A percentile compares a stretch with the other conserved stretches of the same genome.
Conservation (phyloP, 2,113 vertebrate genomes). For the Chloroceryle aenea region DNA sequence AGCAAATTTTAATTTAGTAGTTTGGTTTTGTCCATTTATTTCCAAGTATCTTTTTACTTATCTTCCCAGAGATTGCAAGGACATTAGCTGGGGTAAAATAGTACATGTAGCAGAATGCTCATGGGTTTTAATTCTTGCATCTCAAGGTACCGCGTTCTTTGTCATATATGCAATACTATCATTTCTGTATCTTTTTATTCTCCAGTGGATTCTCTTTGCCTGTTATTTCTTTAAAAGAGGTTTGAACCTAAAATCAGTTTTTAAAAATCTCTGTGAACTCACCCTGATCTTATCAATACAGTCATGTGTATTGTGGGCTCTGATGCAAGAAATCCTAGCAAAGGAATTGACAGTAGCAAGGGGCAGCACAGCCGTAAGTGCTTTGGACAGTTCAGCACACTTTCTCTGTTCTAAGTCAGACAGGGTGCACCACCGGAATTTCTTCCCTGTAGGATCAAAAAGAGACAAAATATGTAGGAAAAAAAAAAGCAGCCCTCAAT, state of each 20-base stretch:
- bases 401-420: slow-evolving; percentile 88
- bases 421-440: slow-evolving; percentile 89
- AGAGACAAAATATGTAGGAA: background rate
- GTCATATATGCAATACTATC: background rate
- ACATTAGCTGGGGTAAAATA: background rate
- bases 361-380: slow-evolving; percentile 75
- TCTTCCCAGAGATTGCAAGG: background rate
- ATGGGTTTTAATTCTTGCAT: background rate
- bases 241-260: background rate
- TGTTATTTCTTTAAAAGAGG: background rate
- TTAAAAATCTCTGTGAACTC: slow-evolving; percentile 34
- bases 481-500: background rate
- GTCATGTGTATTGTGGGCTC: slow-evolving; percentile 81
- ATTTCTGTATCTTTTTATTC: background rate
- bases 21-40: background rate
- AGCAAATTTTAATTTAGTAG: background rate
- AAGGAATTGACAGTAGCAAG: slow-evolving; percentile 65
- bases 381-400: slow-evolving; percentile 87
- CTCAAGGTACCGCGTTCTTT: background rate
- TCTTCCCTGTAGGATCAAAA: slow-evolving; percentile 79
- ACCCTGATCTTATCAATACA: slow-evolving; percentile 89
- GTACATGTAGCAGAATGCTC: background rate
- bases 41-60: background rate
- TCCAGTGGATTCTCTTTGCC: background rate
- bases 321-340: slow-evolving; percentile 84